These are phyloP conservation scores for Etheostoma perlongum DNA, from an alignment of 2,797 vertebrate genomes.

Conservation along the genomic window DNA sequence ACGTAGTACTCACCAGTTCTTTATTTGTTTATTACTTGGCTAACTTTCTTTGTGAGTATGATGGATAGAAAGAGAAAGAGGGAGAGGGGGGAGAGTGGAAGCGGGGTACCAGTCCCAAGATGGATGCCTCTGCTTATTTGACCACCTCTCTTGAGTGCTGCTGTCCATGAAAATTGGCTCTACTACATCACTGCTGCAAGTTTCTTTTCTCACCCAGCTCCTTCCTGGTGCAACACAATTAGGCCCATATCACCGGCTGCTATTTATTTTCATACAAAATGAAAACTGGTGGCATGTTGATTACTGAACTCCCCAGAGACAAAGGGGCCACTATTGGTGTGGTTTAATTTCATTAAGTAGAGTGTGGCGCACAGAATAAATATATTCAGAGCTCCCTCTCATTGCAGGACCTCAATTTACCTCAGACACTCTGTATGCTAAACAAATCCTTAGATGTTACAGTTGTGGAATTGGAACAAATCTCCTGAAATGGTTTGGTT, in stretches of 20 bases:
- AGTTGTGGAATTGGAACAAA: slow-evolving; percentile 43
- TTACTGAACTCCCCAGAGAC: slow-evolving; percentile 89
- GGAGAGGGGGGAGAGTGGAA: slow-evolving; percentile 48
- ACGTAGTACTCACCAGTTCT: slow-evolving; percentile 62
- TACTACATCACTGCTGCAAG: slow-evolving; percentile 91
- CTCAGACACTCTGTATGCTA: slow-evolving; percentile 90
- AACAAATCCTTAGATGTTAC: slow-evolving; percentile 87
- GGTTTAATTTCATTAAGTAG: slow-evolving; percentile 98
- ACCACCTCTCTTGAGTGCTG: slow-evolving; percentile 88
- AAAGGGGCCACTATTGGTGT: slow-evolving; percentile 89
- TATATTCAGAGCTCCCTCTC: slow-evolving; percentile 84
- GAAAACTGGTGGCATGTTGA: slow-evolving; percentile 92
- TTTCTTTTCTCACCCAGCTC: slow-evolving; percentile 77
- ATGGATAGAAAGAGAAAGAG: slow-evolving; percentile 66
- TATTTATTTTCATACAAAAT: slow-evolving; percentile 97
- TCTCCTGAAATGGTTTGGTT: slow-evolving; percentile 37
- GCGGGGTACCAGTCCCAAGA: slow-evolving; percentile 75
- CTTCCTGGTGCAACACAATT: slow-evolving; percentile 92
- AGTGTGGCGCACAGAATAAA: slow-evolving; percentile 93
- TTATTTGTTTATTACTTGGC: slow-evolving; percentile 90
- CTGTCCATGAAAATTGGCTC: slow-evolving; percentile 94
- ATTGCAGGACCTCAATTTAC: slow-evolving; percentile 71
- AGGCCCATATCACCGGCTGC: slow-evolving; percentile 91
- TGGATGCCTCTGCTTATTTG: slow-evolving; percentile 92
- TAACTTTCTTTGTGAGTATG: slow-evolving; percentile 82